Percentiles rank a stretch among this genome's conserved stretches.
phyloP scores from a whole-genome alignment of 2,888 invertebrate genomes.

The Drosophila rubida region DNA sequence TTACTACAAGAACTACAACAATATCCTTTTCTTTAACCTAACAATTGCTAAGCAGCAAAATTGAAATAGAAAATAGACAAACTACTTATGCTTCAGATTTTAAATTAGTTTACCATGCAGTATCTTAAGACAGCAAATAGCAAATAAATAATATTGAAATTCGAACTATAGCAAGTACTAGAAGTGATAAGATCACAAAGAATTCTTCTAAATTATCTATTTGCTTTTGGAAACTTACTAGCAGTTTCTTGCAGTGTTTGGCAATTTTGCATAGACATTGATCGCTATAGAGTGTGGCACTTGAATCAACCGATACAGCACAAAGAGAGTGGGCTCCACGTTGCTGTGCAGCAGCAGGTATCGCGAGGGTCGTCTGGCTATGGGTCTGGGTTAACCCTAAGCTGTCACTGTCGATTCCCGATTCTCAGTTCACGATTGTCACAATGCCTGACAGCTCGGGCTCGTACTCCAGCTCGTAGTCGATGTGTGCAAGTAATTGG shows the following conservation, averaged over 20 bases:
- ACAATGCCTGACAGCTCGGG: conserved; percentile 43
- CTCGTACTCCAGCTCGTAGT: background rate
- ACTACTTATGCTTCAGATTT: no score
- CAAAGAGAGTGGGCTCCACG: conserved; percentile 1
- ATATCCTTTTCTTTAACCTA: no score
- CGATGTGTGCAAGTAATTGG: conserved; percentile 40
- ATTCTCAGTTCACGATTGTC: conserved; percentile 39
- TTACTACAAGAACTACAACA: no score
- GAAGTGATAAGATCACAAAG: no score
- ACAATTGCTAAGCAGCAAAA: no score
- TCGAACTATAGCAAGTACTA: no score
- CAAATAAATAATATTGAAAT: no score
- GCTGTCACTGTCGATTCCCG: conserved; percentile 39
- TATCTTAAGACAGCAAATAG: no score
- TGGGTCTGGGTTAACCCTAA: conserved; percentile 39
- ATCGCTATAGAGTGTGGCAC: conserved; percentile 20
- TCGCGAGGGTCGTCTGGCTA: conserved; percentile 7
- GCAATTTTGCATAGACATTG: conserved; percentile 41
- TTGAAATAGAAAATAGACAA: no score
- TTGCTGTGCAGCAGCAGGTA: conserved; percentile 5
- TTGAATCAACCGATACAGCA: conserved; percentile 25
- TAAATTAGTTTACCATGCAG: no score
- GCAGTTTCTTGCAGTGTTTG: conserved; percentile 19
- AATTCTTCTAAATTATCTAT: no score
- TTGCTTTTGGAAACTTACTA: background rate